phyloP scores from a whole-genome alignment of 2,888 invertebrate genomes.

The Ennomos fuscantarius region DNA sequence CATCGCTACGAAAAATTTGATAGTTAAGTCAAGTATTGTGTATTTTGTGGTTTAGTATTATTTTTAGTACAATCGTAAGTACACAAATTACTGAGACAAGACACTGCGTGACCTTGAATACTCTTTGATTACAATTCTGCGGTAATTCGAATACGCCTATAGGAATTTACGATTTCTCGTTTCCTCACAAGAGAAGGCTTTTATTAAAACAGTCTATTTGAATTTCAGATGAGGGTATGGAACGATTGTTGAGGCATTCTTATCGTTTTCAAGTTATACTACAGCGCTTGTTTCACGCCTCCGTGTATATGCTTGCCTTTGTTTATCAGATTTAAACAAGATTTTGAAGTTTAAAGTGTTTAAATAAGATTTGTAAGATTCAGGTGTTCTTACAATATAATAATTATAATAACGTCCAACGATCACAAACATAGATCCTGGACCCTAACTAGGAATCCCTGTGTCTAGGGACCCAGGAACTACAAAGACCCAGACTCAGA shows the following conservation, averaged over 20 bases:
- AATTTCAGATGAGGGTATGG: slow-evolving; percentile 37
- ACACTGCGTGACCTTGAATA: slow-evolving; percentile 4
- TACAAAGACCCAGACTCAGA: too few relatives aligned
- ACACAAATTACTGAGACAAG: background rate
- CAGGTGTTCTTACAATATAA: too few relatives aligned
- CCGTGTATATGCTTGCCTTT: background rate
- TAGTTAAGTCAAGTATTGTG: too few relatives aligned
- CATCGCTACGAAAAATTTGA: too few relatives aligned
- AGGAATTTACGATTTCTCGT: slow-evolving; percentile 26
- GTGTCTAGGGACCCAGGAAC: too few relatives aligned
- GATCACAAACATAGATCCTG: too few relatives aligned
- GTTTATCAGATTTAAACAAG: slow-evolving; percentile 1
- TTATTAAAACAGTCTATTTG: slow-evolving; percentile 37
- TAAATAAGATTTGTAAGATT: too few relatives aligned
- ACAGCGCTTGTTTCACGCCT: slow-evolving; percentile 1
- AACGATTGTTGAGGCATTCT: slow-evolving; percentile 17
- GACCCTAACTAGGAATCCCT: too few relatives aligned
- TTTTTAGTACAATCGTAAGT: too few relatives aligned
- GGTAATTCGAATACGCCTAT: slow-evolving; percentile 8
- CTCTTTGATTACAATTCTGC: slow-evolving; percentile 16
- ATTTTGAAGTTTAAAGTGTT: background rate
- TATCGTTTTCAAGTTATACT: background rate
- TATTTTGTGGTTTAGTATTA: too few relatives aligned
- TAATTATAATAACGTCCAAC: too few relatives aligned
- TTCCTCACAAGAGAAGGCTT: slow-evolving; percentile 25